Conservation (phyloP, 1,140 invertebrate genomes). For the Achroia grisella region DNA sequence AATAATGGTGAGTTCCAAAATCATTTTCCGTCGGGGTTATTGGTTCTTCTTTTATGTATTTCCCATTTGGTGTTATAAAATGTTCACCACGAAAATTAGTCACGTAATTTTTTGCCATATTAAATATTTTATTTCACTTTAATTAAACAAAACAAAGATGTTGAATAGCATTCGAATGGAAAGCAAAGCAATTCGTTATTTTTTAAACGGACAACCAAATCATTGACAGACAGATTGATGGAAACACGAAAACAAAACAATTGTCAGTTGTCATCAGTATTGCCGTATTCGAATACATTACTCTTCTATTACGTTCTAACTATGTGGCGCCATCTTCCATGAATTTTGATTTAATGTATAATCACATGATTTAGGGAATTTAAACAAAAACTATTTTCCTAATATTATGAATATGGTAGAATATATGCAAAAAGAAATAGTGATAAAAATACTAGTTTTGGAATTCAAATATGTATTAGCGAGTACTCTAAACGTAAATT, state of each 20-base stretch:
- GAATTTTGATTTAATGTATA: too few species aligned
- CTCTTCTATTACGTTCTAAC: too few species aligned
- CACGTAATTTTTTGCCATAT: constrained; percentile 47
- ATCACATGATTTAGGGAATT: too few species aligned
- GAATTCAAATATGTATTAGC: too few species aligned
- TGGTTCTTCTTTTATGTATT: constrained; percentile 53
- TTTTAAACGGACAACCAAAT: constrained; percentile 6
- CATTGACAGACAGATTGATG: not conserved
- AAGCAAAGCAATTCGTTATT: constrained; percentile 12
- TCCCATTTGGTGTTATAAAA: constrained; percentile 36
- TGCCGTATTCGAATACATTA: not conserved
- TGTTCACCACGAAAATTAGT: constrained; percentile 54
- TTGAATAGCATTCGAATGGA: not conserved
- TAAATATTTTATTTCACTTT: constrained; percentile 1
- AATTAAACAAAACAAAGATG: constrained; percentile 2
- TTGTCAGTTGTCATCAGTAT: not conserved
- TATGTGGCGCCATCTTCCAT: too few species aligned
- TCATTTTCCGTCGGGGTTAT: constrained; percentile 43
- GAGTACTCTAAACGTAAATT: too few species aligned
- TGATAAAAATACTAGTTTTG: too few species aligned
- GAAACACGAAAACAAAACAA: not conserved
- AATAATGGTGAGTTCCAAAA: constrained; percentile 36
- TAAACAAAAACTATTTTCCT: too few species aligned
- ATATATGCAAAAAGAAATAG: too few species aligned
- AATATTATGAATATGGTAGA: too few species aligned